phyloP scores from a whole-genome alignment of 1,140 invertebrate genomes.

The Sycobia sp. region DNA sequence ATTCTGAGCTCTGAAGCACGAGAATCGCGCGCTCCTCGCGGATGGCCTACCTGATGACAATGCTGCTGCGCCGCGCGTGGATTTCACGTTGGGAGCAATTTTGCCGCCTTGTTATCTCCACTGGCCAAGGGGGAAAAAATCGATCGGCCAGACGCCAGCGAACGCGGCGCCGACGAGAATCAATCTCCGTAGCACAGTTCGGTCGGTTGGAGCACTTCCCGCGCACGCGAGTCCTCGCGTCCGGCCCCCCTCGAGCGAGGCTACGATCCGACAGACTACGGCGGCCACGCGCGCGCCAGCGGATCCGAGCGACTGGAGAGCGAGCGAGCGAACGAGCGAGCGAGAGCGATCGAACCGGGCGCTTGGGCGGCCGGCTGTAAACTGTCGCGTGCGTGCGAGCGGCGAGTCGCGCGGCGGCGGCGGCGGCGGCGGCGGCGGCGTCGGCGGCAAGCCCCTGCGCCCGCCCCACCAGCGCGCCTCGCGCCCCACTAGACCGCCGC shows the following conservation, averaged over 20 bases:
- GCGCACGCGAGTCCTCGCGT: neutral
- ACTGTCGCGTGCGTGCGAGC: constrained; percentile 60
- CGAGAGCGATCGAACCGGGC: constrained; percentile 41
- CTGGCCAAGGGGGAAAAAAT: neutral
- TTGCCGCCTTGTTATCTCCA: constrained; percentile 29
- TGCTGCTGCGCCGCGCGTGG: constrained; percentile 28
- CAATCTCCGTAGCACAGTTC: too few species aligned
- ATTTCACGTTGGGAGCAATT: constrained; percentile 48
- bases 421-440: constrained; percentile 54
- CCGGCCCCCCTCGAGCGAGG: too few species aligned
- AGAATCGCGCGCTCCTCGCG: too few species aligned
- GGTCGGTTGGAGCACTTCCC: neutral
- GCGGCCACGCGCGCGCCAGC: neutral
- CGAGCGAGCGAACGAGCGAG: too few species aligned
- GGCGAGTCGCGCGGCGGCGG: constrained; percentile 47
- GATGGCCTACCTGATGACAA: constrained; percentile 35
- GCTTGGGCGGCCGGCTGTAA: constrained; percentile 53
- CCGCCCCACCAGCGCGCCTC: constrained; percentile 31
- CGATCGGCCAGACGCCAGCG: neutral
- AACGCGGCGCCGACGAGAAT: neutral
- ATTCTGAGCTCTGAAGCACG: too few species aligned
- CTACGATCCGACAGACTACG: too few species aligned
- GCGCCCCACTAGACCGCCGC: neutral
- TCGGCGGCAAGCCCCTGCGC: constrained; percentile 32
- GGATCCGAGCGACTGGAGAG: neutral